Evolutionary conservation across 1,140 invertebrate species (phyloP).

Genomic region (Diprion similis): DNA sequence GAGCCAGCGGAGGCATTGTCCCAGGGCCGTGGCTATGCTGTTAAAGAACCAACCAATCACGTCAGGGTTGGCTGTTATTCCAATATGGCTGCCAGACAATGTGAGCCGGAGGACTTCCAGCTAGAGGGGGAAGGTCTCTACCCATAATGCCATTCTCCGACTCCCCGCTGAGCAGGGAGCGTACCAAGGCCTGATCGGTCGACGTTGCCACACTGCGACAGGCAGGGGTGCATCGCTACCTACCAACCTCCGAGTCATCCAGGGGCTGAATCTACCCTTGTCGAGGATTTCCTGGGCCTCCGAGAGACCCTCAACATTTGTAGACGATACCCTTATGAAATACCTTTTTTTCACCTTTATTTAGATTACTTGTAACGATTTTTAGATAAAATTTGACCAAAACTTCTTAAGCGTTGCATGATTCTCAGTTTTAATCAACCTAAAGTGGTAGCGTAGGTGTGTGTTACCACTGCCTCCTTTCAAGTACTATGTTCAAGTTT

Average conservation of each 20-base stretch:
- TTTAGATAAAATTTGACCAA: too few relatives aligned
- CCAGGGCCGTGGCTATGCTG: slow-evolving; percentile 45
- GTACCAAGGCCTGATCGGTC: slow-evolving; percentile 37
- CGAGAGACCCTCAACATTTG: background rate
- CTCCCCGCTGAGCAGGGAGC: slow-evolving; percentile 51
- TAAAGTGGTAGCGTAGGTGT: too few relatives aligned
- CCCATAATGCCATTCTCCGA: slow-evolving; percentile 57
- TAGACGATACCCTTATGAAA: background rate
- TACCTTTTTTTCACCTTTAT: too few relatives aligned
- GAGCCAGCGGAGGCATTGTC: slow-evolving; percentile 38
- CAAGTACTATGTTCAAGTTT: too few relatives aligned
- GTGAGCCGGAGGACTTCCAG: slow-evolving; percentile 34
- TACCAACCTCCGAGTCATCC: slow-evolving; percentile 11
- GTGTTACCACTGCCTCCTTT: too few relatives aligned
- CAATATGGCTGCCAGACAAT: slow-evolving; percentile 61
- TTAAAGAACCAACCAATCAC: slow-evolving; percentile 60
- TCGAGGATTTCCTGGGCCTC: background rate
- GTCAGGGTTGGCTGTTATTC: slow-evolving; percentile 53
- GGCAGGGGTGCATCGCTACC: slow-evolving; percentile 45
- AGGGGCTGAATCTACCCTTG: slow-evolving; percentile 2
- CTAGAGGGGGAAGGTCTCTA: slow-evolving; percentile 52
- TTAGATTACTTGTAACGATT: too few relatives aligned
- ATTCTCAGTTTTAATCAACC: too few relatives aligned
- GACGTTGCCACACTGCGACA: slow-evolving; percentile 27
- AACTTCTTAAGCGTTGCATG: too few relatives aligned